Base-by-base conservation (phyloP, 2,888 invertebrate species). In the Strigamia transsilvanica region DNA sequence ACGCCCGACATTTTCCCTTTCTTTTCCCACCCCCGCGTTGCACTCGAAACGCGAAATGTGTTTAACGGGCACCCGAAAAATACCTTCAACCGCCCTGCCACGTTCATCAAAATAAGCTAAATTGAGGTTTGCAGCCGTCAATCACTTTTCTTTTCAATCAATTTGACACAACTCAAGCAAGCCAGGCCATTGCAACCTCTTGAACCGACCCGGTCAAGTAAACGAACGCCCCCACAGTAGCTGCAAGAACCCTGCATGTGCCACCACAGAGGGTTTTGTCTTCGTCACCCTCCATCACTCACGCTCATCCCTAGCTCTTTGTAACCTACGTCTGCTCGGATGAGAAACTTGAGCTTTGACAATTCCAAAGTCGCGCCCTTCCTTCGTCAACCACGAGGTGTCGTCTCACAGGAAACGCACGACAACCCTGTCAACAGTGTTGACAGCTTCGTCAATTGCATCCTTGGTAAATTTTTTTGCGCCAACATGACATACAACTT, bases 121-220 rank as follows among this genome's bases (percentile, higher is more conserved):
- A 61, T 61, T 61, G 61, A 61, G 61, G 61, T 61, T 61, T n/a
- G 61, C 61, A 61, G 61, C 61, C n/a, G 61, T 61, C 61, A 61
- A 61, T 61, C 61, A 61, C 23, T 61, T 61, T 18, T 18, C 61
- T 61, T 61, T 61, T 61, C 61, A 61, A 61, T 61, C 61, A 61
- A 61, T 18, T 15, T 61, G 61, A 61, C 61, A 61, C 23, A 18
- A 61, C 61, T 15, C 46, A 15, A 46, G 18, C 46, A 15, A 46
- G 18, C 61, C 61, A 12, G 18, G 61, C 23, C 10, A 61, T 9
- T 61, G 61, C 61, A 18, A 61, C 61, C 61, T 51, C 51, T 51
- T 51, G 51, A 51, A 51, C 15, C 15, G 51, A 51, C 21, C 61
- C 10, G 61, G 61, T 61, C 61, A 18, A 18, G 61, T 61, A 61